A percentile compares a stretch with the other conserved stretches of the same genome.
phyloP scores from a whole-genome alignment of 2,888 invertebrate genomes.

The Lasioglossum zephyrum region DNA sequence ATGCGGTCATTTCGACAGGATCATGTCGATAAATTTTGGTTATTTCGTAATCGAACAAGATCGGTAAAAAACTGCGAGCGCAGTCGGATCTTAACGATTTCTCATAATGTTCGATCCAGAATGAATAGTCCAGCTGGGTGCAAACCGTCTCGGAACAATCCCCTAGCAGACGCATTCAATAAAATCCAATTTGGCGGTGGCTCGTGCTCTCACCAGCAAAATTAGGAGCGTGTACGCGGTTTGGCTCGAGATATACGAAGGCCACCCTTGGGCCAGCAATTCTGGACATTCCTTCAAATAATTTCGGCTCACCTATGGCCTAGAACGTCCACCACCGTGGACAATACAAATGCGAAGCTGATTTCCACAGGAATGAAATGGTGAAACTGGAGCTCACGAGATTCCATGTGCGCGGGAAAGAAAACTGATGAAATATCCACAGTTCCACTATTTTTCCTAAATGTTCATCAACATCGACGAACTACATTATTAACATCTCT shows the following conservation, averaged over 20 bases:
- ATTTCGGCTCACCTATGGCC: slow-evolving; percentile 57
- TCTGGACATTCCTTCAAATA: slow-evolving; percentile 69
- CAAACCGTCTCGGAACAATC: slow-evolving; percentile 47
- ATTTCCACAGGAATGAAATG: slow-evolving; percentile 55
- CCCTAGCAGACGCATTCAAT: slow-evolving; percentile 68
- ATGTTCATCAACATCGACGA: neutral
- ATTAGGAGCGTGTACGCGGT: slow-evolving; percentile 64
- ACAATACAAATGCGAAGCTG: slow-evolving; percentile 38
- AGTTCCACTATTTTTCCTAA: neutral
- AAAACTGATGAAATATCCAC: slow-evolving; percentile 13
- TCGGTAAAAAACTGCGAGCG: neutral
- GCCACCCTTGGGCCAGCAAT: slow-evolving; percentile 60
- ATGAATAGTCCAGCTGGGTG: slow-evolving; percentile 23
- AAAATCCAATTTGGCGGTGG: slow-evolving; percentile 70
- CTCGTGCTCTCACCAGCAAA: slow-evolving; percentile 59
- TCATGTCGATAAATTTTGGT: neutral
- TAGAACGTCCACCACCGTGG: slow-evolving; percentile 42
- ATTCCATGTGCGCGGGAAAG: slow-evolving; percentile 18
- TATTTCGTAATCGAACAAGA: neutral
- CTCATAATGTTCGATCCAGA: slow-evolving; percentile 45
- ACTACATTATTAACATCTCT: neutral
- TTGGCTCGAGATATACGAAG: slow-evolving; percentile 46
- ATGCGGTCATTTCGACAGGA: neutral
- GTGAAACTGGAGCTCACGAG: slow-evolving; percentile 37
- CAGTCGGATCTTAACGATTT: slow-evolving; percentile 39